A percentile compares a stretch with the other conserved stretches of the same genome.
These are phyloP conservation scores for Oophaga sylvatica DNA, from an alignment of 2,797 vertebrate species.

Conservation along the genomic window DNA sequence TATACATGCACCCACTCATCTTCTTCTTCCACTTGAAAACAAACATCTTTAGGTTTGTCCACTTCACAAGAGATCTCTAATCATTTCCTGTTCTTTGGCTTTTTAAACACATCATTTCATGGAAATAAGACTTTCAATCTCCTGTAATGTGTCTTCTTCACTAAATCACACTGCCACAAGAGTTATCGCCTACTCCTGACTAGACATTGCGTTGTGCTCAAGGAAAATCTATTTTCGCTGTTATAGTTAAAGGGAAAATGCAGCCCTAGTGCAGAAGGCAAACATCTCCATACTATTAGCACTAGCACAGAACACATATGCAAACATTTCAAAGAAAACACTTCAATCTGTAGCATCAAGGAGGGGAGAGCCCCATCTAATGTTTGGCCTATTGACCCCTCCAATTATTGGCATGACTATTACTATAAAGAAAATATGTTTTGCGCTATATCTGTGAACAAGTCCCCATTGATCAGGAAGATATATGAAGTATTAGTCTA, in stretches of 20 bases:
- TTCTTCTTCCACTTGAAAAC: neutral
- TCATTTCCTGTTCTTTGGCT: neutral
- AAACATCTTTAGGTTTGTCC: neutral
- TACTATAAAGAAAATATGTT: no score
- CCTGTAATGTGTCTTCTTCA: neutral
- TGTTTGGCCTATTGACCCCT: no score
- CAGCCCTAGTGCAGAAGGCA: no score
- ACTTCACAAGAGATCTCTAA: neutral
- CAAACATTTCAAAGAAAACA: no score
- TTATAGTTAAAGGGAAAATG: neutral
- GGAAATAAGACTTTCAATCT: neutral
- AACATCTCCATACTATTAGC: no score
- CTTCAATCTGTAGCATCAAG: no score
- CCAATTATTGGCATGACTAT: no score
- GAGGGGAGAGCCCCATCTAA: no score
- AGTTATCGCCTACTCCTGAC: neutral
- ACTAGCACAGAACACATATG: no score
- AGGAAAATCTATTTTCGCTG: neutral
- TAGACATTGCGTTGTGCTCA: neutral
- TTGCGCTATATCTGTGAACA: no score
- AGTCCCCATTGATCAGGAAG: no score
- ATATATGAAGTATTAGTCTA: no score
- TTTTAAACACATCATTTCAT: neutral
- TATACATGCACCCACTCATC: neutral
- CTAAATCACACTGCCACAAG: neutral